Percentiles rank a stretch among this genome's conserved stretches.
These are phyloP conservation scores for Rostratula benghalensis DNA, from an alignment of 2,113 vertebrate genomes.

Conservation along the genomic window DNA sequence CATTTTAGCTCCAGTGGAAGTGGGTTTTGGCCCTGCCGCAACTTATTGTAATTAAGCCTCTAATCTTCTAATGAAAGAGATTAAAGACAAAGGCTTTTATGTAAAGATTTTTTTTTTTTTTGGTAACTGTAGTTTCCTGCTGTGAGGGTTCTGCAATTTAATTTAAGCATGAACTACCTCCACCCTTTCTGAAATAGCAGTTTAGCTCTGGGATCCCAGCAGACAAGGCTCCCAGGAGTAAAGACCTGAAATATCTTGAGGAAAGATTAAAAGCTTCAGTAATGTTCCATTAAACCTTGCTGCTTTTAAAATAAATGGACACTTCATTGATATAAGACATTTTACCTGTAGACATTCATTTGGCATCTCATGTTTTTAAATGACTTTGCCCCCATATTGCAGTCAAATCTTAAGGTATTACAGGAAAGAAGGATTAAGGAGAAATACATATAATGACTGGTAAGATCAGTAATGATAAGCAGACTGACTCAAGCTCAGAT, in stretches of 20 bases:
- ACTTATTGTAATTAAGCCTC: not conserved
- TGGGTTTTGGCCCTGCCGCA: not conserved
- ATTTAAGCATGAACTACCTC: conserved; percentile 32
- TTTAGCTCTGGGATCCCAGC: conserved; percentile 47
- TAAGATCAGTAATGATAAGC: conserved; percentile 31
- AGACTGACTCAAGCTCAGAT: conserved; percentile 10
- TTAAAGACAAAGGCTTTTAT: conserved; percentile 6
- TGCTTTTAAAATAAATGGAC: conserved; percentile 71
- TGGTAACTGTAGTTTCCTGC: conserved; percentile 23
- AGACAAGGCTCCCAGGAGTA: conserved; percentile 54
- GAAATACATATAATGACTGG: conserved; percentile 45
- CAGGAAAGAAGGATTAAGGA: conserved; percentile 52
- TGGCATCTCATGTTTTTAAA: conserved; percentile 41
- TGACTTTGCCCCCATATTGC: conserved; percentile 11
- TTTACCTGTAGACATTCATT: conserved; percentile 56
- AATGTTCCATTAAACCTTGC: conserved; percentile 72
- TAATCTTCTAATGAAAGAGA: not conserved
- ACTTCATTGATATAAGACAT: conserved; percentile 59
- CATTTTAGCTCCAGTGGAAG: not conserved
- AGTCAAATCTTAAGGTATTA: conserved; percentile 39
- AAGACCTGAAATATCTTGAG: conserved; percentile 57
- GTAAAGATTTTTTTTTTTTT: not conserved
- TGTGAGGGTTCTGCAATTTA: conserved; percentile 20
- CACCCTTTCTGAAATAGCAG: conserved; percentile 45
- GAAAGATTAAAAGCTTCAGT: conserved; percentile 76